Percentiles rank a stretch among this genome's conserved stretches.
phyloP scores from a whole-genome alignment of 1,140 invertebrate species.

The Psix sp. region DNA sequence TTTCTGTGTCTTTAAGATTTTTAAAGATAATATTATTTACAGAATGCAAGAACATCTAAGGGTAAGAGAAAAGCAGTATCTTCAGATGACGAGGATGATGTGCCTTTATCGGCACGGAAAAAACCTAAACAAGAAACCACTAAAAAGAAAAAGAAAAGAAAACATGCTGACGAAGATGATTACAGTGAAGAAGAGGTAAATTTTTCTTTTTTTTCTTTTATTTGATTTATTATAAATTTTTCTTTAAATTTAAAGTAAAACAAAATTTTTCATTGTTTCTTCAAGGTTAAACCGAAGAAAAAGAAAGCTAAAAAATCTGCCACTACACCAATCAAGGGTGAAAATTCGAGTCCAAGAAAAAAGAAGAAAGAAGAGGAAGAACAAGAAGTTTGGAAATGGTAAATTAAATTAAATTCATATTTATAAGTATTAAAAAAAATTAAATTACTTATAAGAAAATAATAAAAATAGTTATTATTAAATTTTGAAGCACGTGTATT shows the following conservation, averaged over 20 bases:
- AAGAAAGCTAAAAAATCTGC: constrained; percentile 66
- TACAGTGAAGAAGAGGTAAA: constrained; percentile 75
- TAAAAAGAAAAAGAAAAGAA: constrained; percentile 80
- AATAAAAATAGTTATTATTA: too few species aligned
- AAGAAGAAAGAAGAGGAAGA: constrained; percentile 90
- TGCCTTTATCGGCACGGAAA: constrained; percentile 83
- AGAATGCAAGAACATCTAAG: constrained; percentile 66
- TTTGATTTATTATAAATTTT: background rate
- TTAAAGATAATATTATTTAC: constrained; percentile 34
- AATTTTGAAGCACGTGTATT: too few species aligned
- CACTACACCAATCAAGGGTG: constrained; percentile 55
- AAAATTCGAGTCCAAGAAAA: constrained; percentile 73
- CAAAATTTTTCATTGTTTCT: constrained; percentile 25
- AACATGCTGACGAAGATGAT: constrained; percentile 80
- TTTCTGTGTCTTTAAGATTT: background rate
- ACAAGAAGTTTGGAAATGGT: constrained; percentile 96
- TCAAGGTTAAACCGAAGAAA: constrained; percentile 67
- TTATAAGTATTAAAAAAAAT: too few species aligned
- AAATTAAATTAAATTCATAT: too few species aligned
- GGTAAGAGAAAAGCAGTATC: constrained; percentile 74
- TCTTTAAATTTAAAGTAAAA: constrained; percentile 1
- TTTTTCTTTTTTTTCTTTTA: constrained; percentile 11
- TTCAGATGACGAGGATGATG: constrained; percentile 77
- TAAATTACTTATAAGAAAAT: too few species aligned
- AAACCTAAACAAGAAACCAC: constrained; percentile 84